Conservation (phyloP, 1,140 invertebrate genomes). For the Aradophagus sp. region DNA sequence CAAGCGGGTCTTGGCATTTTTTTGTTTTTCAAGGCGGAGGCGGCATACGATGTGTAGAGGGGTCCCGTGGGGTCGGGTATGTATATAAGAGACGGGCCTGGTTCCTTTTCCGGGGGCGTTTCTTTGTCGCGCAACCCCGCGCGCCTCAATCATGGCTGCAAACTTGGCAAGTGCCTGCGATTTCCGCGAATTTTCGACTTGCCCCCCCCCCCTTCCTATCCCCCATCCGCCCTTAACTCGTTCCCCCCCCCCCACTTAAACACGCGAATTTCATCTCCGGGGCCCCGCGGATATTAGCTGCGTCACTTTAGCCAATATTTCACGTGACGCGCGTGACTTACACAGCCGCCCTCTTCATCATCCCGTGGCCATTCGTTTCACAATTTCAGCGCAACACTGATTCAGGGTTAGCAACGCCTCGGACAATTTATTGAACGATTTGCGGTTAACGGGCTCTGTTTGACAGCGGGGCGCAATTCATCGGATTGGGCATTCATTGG, state of each 20-base stretch:
- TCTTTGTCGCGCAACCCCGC: no score
- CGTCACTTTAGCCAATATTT: no score
- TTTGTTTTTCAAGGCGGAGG: no score
- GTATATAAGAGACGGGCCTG: no score
- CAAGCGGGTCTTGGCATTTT: no score
- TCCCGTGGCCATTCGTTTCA: slow-evolving; percentile 38
- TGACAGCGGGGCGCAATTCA: slow-evolving; percentile 19
- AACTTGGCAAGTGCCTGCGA: slow-evolving; percentile 33
- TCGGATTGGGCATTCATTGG: slow-evolving; percentile 30
- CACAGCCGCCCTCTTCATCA: slow-evolving; percentile 44
- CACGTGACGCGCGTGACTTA: no score
- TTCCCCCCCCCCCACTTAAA: slow-evolving; percentile 16
- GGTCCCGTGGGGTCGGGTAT: no score
- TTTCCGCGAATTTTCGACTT: slow-evolving; percentile 23
- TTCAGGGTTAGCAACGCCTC: slow-evolving; percentile 11
- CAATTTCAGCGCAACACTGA: slow-evolving; percentile 34
- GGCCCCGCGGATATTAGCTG: no score
- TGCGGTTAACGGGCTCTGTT: slow-evolving; percentile 35
- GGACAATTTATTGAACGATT: slow-evolving; percentile 36
- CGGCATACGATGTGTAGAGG: no score
- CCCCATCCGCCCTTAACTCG: not conserved
- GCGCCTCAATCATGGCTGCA: slow-evolving; percentile 38
- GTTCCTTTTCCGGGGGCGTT: no score
- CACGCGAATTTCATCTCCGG: no score
- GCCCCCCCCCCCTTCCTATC: slow-evolving; percentile 12